phyloP scores from a whole-genome alignment of 1,140 invertebrate species.

The Drosophila littoralis region DNA sequence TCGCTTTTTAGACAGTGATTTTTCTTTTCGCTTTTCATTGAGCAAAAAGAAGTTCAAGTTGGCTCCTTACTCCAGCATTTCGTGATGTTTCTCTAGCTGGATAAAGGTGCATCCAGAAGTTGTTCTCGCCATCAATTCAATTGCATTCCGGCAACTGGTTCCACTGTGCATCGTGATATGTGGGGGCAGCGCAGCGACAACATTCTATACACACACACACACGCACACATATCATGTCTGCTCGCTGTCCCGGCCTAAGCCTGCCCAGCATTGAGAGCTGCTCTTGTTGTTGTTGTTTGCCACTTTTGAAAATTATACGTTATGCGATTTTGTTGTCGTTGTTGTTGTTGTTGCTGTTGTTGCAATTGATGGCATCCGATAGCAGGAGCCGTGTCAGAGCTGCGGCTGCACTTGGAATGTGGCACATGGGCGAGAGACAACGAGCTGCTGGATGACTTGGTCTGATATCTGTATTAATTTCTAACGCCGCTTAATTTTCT shows the following conservation, averaged over 20 bases:
- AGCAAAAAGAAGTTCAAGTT: background rate
- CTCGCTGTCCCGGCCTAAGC: conserved; percentile 34
- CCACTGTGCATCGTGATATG: conserved; percentile 62
- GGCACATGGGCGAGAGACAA: conserved; percentile 24
- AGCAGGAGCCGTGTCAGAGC: conserved; percentile 59
- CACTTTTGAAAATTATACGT: conserved; percentile 81
- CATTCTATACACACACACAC: conserved; percentile 2
- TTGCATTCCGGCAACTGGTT: background rate
- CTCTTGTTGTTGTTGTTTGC: conserved; percentile 60
- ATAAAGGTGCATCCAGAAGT: background rate
- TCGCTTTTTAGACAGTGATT: background rate
- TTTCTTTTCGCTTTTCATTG: background rate
- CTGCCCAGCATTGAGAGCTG: conserved; percentile 51
- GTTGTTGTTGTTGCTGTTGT: conserved; percentile 65
- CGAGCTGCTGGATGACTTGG: background rate
- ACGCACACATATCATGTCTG: conserved; percentile 47
- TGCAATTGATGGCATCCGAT: conserved; percentile 82
- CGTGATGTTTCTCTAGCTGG: background rate
- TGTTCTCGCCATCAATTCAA: background rate
- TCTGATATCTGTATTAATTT: conserved; percentile 74
- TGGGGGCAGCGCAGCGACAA: conserved; percentile 57
- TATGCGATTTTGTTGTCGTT: conserved; percentile 54
- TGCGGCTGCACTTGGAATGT: conserved; percentile 44
- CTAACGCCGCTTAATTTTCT: conserved; percentile 80
- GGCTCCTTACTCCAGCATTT: background rate